Conservation (phyloP, 2,797 vertebrate species). For the Chloroceryle inda region DNA sequence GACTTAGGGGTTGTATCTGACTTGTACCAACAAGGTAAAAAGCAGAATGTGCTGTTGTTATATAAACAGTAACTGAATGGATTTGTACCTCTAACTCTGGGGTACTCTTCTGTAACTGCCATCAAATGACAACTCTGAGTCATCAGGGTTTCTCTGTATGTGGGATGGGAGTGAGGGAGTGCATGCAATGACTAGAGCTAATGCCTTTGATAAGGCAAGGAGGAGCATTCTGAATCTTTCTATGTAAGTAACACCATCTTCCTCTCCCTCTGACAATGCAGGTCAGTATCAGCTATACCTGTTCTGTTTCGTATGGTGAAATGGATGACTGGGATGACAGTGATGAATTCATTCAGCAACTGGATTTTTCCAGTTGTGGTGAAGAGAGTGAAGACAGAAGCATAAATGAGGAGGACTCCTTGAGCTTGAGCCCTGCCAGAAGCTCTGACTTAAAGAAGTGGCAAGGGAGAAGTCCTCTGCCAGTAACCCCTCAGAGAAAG, state of each 20-base stretch:
- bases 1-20: not conserved
- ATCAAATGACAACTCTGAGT: not conserved
- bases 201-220: not conserved
- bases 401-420: not conserved
- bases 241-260: not conserved
- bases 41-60: not conserved
- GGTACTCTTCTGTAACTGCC: fast-evolving
- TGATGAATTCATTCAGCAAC: conserved; percentile 79
- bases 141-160: not conserved
- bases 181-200: not conserved
- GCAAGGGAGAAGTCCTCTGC: not conserved
- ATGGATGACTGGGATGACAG: conserved; percentile 73
- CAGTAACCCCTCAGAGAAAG: conserved; percentile 50
- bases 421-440: not conserved
- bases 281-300: not conserved
- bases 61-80: fast-evolving
- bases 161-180: not conserved
- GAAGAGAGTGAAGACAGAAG: conserved; percentile 56
- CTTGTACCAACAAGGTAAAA: not conserved
- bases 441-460: not conserved
- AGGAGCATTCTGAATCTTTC: not conserved
- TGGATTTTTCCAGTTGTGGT: conserved; percentile 85
- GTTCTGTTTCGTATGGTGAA: not conserved
- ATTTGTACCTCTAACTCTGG: not conserved
- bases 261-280: not conserved